Percentiles rank a stretch among this genome's conserved stretches.
Conservation (phyloP, 2,113 vertebrate species). For the Vidua macroura region DNA sequence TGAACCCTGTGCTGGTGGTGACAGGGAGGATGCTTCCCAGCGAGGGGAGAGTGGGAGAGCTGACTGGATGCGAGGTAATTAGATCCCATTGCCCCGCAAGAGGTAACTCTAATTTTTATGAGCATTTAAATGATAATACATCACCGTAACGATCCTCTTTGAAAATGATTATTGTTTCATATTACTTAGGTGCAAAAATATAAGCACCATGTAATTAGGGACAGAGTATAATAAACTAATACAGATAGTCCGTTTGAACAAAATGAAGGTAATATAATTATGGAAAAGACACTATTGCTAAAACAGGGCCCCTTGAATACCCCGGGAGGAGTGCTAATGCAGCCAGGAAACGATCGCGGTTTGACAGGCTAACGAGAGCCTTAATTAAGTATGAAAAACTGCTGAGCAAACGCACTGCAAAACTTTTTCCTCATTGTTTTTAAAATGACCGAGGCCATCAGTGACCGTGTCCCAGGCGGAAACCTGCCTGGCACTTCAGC, state of each 20-base stretch:
- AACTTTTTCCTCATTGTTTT: constrained; percentile 59
- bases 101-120: constrained; percentile 80
- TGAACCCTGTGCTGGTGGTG: neutral
- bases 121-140: constrained; percentile 79
- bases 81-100: constrained; percentile 74
- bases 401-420: constrained; percentile 67
- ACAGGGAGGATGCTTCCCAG: neutral
- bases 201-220: constrained; percentile 82
- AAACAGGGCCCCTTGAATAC: constrained; percentile 78
- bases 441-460: neutral
- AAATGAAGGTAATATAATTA: constrained; percentile 85
- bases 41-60: constrained; percentile 10
- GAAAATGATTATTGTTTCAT: constrained; percentile 81
- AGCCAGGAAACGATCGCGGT: constrained; percentile 72
- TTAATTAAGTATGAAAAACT: constrained; percentile 88
- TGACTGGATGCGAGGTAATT: constrained; percentile 66
- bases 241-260: constrained; percentile 75
- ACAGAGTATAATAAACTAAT: constrained; percentile 80
- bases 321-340: constrained; percentile 79
- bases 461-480: neutral
- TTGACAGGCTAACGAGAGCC: constrained; percentile 86
- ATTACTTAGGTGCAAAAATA: constrained; percentile 82
- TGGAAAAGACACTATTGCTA: constrained; percentile 77
- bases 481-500: neutral
- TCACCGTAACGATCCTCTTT: constrained; percentile 76